Evolutionary conservation across 2,113 vertebrate species (phyloP).

Genomic region (Ictalurus furcatus): DNA sequence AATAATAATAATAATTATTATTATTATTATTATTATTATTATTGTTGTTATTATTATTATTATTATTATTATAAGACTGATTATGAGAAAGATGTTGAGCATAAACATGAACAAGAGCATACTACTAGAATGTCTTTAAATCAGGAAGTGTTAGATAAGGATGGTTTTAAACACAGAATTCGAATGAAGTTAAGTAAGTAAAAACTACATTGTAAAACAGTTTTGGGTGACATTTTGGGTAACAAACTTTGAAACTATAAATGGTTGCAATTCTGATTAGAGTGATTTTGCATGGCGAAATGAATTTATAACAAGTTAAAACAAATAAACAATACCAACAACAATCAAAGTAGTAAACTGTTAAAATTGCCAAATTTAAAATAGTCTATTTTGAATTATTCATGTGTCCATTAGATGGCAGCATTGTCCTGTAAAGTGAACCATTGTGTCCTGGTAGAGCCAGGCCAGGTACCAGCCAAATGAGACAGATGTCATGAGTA

Average conservation of each 20-base stretch:
- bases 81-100: neutral
- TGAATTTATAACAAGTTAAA: neutral
- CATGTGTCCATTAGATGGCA: slow-evolving; percentile 48
- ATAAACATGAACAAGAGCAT: neutral
- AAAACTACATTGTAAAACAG: neutral
- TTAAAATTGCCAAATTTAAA: neutral
- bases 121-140: neutral
- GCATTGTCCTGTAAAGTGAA: slow-evolving; percentile 26
- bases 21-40: neutral
- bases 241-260: neutral
- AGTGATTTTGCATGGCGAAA: neutral
- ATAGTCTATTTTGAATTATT: neutral
- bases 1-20: neutral
- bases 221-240: neutral
- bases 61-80: neutral
- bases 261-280: neutral
- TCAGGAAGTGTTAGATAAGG: neutral
- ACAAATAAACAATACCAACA: neutral
- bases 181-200: neutral
- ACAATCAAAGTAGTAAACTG: neutral
- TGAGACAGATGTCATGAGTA: neutral
- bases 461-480: neutral
- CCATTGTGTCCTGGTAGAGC: neutral
- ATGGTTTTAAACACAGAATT: neutral
- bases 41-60: neutral